Evolutionary conservation across 2,888 invertebrate species (phyloP), one percentile per base, ranked within the genome.

Genomic region (Petrophora chlorosata): DNA sequence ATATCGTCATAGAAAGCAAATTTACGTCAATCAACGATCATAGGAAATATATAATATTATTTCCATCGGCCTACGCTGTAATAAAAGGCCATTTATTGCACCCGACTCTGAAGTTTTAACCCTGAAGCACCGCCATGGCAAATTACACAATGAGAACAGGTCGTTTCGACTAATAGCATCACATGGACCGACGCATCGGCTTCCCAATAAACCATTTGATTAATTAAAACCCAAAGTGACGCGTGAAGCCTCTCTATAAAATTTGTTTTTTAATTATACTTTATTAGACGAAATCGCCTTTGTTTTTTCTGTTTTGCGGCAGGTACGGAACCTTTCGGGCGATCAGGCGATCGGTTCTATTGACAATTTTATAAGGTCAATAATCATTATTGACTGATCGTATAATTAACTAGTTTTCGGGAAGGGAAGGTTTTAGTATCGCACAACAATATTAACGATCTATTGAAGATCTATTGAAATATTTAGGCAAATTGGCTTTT

Each of bases 291-390:
- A 79, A 86, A 87, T 85, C 81, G 80, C 76, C 80, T 85, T 88
- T 85, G 85, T 87, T 85, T 85, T 85, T 85, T 82, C 66, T 61
- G 70, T 66, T 73, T 61, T 43, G 40, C 44, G 35, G 8, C 56
- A 64, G 62, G 63, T 70, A 67, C 71, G 81, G 82, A 63, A 61
- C 71, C 77, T 79, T 85, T 80, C 65, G 54, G 45, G 23, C 54
- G 12, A 12, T 19, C 40, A 14, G 32, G 23, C 39, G 35, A 78
- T 86, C 89, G 89, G 88, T 72, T 30, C 77, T 73, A 89, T 89
- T 88, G 87, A 87, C 77, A 85, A 89, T 90, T 90, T 83, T 89
- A 83, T 75, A 85, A 85, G 86, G 82, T 78, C 86, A 85, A 88
- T 90, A 85, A 82, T 82, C 74, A 84, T 85, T 82, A 88, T 88